phyloP scores from a whole-genome alignment of 2,888 invertebrate genomes.

The Trachelus tabidus region DNA sequence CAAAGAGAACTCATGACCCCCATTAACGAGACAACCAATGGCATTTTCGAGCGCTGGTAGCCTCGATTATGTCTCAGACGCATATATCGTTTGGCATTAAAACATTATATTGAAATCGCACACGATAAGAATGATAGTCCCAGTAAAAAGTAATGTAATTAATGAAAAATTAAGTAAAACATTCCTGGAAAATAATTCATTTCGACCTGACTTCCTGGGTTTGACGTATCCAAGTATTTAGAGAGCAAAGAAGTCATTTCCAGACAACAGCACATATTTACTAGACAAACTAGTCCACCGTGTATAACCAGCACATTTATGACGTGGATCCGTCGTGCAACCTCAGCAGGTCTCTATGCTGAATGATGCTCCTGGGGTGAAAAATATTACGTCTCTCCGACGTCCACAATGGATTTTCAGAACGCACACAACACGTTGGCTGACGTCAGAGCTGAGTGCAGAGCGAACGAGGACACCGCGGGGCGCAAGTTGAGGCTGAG shows the following conservation, averaged over 20 bases:
- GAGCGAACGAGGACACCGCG: background rate
- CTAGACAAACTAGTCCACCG: background rate
- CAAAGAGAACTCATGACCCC: background rate
- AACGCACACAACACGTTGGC: slow-evolving; percentile 1
- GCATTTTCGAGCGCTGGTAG: background rate
- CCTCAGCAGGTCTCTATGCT: background rate
- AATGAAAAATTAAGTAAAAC: background rate
- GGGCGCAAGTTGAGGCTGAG: slow-evolving; percentile 17
- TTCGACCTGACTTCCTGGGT: background rate
- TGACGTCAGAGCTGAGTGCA: slow-evolving; percentile 5
- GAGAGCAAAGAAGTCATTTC: background rate
- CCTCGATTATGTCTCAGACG: background rate
- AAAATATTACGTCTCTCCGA: background rate
- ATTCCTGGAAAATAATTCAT: background rate
- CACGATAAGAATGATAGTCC: background rate
- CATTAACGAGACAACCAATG: background rate
- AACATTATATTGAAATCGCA: background rate
- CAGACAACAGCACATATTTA: background rate
- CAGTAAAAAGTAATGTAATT: background rate
- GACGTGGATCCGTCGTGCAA: background rate
- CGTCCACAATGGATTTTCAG: background rate
- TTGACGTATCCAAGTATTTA: background rate
- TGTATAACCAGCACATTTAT: background rate
- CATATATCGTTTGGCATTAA: background rate
- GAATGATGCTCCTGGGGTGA: background rate